phyloP scores from a whole-genome alignment of 2,888 invertebrate genomes.

The Erpobdella octoculata region DNA sequence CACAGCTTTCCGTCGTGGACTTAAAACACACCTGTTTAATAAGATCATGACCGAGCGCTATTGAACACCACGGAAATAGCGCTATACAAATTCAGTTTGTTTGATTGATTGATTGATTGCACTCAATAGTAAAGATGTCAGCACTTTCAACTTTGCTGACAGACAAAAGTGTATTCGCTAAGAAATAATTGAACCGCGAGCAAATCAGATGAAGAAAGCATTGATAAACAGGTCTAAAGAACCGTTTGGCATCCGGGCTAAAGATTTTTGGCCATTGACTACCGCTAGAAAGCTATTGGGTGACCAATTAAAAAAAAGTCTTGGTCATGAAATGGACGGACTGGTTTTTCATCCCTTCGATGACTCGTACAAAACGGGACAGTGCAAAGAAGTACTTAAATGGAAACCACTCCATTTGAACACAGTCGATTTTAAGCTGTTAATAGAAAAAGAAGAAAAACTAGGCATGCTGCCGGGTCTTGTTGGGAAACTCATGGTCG shows the following conservation, averaged over 20 bases:
- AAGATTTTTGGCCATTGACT: conserved; percentile 78
- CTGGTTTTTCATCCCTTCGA: conserved; percentile 86
- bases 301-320: conserved; percentile 45
- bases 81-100: no score
- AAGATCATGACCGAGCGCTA: no score
- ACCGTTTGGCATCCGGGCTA: conserved; percentile 80
- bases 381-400: conserved; percentile 77
- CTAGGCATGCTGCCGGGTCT: conserved; percentile 47
- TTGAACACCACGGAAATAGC: no score
- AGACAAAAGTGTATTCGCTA: conserved; percentile 67
- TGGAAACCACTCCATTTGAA: conserved; percentile 94
- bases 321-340: conserved; percentile 92
- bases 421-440: conserved; percentile 87
- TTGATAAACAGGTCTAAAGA: conserved; percentile 68
- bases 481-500: not conserved
- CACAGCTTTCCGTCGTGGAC: no score
- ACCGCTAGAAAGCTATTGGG: conserved; percentile 40
- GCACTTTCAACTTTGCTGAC: conserved; percentile 64
- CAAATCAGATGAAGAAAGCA: conserved; percentile 69
- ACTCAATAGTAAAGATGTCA: conserved; percentile 63
- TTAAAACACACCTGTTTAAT: no score
- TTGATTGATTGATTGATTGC: no score
- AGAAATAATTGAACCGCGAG: conserved; percentile 59
- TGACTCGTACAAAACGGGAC: conserved; percentile 75
- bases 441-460: conserved; percentile 61